phyloP scores from a whole-genome alignment of 2,797 vertebrate species.

The Gobio occitaniae region DNA sequence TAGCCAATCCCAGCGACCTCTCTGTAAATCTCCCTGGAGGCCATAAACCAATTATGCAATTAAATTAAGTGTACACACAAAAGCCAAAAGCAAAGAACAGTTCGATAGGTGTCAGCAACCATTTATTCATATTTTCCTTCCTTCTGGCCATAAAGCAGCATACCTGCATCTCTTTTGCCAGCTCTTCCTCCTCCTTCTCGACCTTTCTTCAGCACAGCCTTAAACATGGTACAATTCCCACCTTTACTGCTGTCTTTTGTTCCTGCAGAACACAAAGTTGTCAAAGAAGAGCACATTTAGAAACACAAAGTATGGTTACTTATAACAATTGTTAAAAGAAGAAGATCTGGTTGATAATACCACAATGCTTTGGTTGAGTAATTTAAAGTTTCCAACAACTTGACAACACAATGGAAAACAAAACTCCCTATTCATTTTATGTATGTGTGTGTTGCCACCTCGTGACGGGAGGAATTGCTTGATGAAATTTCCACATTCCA shows the following conservation, averaged over 20 bases:
- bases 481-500: conserved; percentile 53
- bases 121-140: not conserved
- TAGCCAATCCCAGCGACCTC: conserved; percentile 1
- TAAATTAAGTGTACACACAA: conserved; percentile 26
- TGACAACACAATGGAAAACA: conserved; percentile 10
- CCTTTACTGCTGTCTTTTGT: not conserved
- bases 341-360: not conserved
- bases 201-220: conserved; percentile 45
- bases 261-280: conserved; percentile 28
- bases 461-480: conserved; percentile 1
- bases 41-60: conserved; percentile 47
- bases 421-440: conserved; percentile 25
- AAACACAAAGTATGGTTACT: not conserved
- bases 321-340: not conserved
- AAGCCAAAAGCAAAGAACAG: not conserved
- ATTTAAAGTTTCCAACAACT: not conserved
- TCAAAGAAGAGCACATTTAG: conserved; percentile 1
- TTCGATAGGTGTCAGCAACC: conserved; percentile 9
- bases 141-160: not conserved
- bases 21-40: not conserved
- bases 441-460: conserved; percentile 13
- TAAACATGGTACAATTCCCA: conserved; percentile 52
- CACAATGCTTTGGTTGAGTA: not conserved
- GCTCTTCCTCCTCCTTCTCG: conserved; percentile 53
- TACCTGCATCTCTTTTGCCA: conserved; percentile 55